Evolutionary conservation across 2,797 vertebrate genomes (phyloP), one percentile per base, ranked within the genome.

Genomic region (Aphelocoma californica): DNA sequence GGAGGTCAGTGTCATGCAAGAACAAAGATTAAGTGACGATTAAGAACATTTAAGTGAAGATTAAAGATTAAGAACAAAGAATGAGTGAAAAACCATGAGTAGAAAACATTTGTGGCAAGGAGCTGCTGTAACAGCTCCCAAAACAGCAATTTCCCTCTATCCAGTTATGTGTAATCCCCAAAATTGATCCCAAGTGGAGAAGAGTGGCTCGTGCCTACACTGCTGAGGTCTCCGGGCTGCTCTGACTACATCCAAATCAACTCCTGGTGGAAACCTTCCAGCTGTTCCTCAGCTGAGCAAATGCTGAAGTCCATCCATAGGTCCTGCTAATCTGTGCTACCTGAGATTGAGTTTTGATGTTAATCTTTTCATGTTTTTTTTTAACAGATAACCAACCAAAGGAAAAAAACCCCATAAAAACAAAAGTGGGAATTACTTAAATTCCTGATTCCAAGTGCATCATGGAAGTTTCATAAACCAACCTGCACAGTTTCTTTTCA

Each of bases 271-370:
- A 71, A 48, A 72, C 20, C 3, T 67, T 89, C 51, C 0, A 0
- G 34, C 53, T 70, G 10, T 29, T 79, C 28, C 66, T n/a, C 53
- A 74, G 18, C 36, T 82, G 29, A 38, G 26, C 32, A 75, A 71
- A 66, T 40, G 36, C 58, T 58, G 1, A 83, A 75, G 44, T 45
- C 34, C 36, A 36, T 54, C 44, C 18, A 7, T 7, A 45, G 32
- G 8, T 71, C 40, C 20, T 9, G 2, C 9, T 78, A 34, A 48
- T 34, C 1, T 0, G 0, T 3, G 1, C 8, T 86, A 25, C 60
- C 25, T 1, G 4, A 57, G 53, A 45, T 12, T 38, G 28, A 70
- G 48, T 6, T 69, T 60, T 26, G 31, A 53, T 25, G 38, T 47
- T 66, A 32, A 44, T 69, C 26, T 86, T 78, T 88, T n/a, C n/a